Evolutionary conservation across 2,113 vertebrate species (phyloP).

Genomic region (Piliocolobus tephrosceles): DNA sequence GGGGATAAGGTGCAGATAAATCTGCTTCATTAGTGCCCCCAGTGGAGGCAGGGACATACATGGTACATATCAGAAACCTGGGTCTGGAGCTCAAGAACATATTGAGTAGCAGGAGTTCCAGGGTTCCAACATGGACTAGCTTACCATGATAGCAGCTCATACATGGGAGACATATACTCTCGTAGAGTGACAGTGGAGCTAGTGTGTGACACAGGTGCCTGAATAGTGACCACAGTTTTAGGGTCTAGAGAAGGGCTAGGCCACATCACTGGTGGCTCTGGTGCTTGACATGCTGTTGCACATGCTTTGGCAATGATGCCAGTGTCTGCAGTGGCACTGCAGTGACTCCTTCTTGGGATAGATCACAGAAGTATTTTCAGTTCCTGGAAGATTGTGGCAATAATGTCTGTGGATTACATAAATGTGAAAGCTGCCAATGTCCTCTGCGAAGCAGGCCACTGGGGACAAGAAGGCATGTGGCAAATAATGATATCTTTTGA

Average conservation of each 20-base stretch:
- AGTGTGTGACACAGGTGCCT: background rate
- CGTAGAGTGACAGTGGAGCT: background rate
- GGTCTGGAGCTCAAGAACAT: background rate
- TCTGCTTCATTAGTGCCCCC: background rate
- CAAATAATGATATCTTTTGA: background rate
- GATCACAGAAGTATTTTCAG: rapidly evolving
- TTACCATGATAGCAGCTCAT: background rate
- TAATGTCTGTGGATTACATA: background rate
- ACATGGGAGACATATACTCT: background rate
- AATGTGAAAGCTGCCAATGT: background rate
- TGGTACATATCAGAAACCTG: background rate
- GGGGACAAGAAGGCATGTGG: too few relatives aligned
- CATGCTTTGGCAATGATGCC: too few relatives aligned
- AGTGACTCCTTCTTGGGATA: background rate
- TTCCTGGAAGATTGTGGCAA: background rate
- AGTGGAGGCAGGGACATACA: background rate
- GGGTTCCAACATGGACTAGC: background rate
- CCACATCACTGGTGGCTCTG: too few relatives aligned
- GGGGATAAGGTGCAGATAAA: background rate
- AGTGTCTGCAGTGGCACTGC: background rate
- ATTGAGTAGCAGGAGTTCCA: background rate
- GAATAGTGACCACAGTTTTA: background rate
- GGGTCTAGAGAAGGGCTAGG: background rate
- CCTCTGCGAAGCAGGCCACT: background rate
- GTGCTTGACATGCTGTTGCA: too few relatives aligned